Conservation (phyloP, 2,888 invertebrate species). For the Oeneis ivallda region DNA sequence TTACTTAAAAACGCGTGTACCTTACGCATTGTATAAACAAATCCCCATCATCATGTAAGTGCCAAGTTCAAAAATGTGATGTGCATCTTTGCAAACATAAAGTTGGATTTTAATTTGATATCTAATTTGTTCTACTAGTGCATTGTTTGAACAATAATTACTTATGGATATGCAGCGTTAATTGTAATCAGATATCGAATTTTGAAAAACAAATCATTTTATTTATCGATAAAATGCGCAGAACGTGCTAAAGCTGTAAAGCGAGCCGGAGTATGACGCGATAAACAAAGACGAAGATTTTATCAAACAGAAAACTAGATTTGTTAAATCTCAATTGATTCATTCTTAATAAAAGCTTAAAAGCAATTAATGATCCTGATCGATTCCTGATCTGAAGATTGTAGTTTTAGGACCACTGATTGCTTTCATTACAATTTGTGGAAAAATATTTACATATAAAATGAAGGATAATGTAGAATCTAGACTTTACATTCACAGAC, state of each 20-base stretch:
- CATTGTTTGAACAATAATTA: no score
- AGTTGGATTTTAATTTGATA: background rate
- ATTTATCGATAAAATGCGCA: no score
- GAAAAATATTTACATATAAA: slow-evolving; percentile 2
- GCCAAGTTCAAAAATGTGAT: background rate
- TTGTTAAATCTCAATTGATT: background rate
- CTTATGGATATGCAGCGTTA: no score
- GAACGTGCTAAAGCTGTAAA: background rate
- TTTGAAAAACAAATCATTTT: no score
- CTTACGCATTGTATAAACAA: background rate
- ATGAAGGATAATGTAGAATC: slow-evolving; percentile 15
- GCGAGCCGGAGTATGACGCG: background rate
- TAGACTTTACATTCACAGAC: slow-evolving; percentile 26
- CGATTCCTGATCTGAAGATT: background rate
- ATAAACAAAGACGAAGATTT: background rate
- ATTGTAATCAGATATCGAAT: no score
- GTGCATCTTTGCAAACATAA: background rate
- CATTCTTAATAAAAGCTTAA: background rate
- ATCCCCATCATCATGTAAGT: background rate
- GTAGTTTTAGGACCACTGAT: background rate
- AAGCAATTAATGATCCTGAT: background rate
- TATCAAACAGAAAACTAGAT: no score
- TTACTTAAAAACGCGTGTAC: background rate
- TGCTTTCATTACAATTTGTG: background rate
- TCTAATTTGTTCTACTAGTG: no score